Evolutionary conservation across 1,140 invertebrate genomes (phyloP).

Genomic region (Tetramorium simillimum): DNA sequence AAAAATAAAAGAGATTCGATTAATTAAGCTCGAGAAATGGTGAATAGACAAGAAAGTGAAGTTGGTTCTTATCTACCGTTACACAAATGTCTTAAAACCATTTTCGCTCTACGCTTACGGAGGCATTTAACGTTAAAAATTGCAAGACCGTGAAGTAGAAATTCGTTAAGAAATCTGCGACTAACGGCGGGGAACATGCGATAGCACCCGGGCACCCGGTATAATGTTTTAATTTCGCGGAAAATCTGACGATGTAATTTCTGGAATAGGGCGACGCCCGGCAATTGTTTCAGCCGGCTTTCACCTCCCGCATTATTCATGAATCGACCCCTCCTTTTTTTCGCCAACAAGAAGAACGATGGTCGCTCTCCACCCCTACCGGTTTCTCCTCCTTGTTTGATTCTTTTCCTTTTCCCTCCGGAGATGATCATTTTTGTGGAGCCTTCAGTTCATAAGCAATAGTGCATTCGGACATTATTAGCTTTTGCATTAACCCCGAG

Average conservation of each 20-base stretch:
- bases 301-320: constrained; percentile 76
- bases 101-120: constrained; percentile 2
- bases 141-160: constrained; percentile 10
- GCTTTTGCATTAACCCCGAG: constrained; percentile 1
- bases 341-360: constrained; percentile 55
- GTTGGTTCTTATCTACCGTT: constrained; percentile 5
- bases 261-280: constrained; percentile 73
- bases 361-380: neutral
- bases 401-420: constrained; percentile 4
- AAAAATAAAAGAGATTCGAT: constrained; percentile 6
- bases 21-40: neutral
- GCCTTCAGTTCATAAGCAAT: constrained; percentile 20
- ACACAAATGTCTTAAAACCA: neutral
- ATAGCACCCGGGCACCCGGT: constrained; percentile 39
- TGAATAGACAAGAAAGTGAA: neutral
- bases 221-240: constrained; percentile 76
- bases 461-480: constrained; percentile 22
- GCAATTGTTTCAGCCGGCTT: constrained; percentile 77
- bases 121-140: constrained; percentile 38
- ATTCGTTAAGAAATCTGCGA: constrained; percentile 21
- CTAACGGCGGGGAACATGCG: neutral
- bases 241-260: constrained; percentile 78
- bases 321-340: constrained; percentile 67
- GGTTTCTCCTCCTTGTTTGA: neutral
- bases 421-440: constrained; percentile 35